These are phyloP conservation scores for rat (Rattus norvegicus) DNA, from an alignment of 2,113 vertebrate genomes.

Conservation along the genomic window DNA sequence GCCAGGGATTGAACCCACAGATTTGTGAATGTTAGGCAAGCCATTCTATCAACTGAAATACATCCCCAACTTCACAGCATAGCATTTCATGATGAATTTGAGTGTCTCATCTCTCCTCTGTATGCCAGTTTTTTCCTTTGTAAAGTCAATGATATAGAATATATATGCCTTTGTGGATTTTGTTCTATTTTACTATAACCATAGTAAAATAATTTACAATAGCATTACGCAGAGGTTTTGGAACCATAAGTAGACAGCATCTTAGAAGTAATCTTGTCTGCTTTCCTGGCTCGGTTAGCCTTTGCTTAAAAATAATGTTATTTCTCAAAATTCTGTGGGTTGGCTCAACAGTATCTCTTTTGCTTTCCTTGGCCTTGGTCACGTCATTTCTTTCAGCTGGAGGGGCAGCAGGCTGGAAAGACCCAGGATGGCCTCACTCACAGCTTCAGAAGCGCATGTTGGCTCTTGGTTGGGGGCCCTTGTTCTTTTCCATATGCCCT, in stretches of 20 bases:
- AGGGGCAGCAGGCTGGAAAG: not conserved
- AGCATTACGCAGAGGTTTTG: not conserved
- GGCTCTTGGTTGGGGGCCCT: not conserved
- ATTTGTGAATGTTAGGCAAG: not conserved
- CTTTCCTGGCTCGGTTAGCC: not conserved
- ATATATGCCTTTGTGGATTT: not conserved
- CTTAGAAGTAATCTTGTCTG: not conserved
- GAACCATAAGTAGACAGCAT: not conserved
- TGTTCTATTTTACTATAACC: not conserved
- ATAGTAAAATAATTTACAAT: not conserved
- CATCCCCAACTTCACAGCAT: not conserved
- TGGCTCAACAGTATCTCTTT: not conserved
- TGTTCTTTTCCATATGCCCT: not conserved
- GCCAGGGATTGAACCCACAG: not conserved
- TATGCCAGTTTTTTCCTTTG: not conserved
- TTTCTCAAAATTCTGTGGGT: not conserved
- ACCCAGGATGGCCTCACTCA: not conserved
- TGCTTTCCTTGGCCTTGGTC: slow-evolving; percentile 24
- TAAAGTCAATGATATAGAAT: not conserved
- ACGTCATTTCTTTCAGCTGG: not conserved
- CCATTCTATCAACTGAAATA: not conserved
- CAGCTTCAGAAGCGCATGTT: not conserved
- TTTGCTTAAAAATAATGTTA: slow-evolving; percentile 19
- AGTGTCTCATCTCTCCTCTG: not conserved
- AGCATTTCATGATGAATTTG: not conserved